Conservation (phyloP, 1,140 invertebrate species). For the Drosophila azteca region DNA sequence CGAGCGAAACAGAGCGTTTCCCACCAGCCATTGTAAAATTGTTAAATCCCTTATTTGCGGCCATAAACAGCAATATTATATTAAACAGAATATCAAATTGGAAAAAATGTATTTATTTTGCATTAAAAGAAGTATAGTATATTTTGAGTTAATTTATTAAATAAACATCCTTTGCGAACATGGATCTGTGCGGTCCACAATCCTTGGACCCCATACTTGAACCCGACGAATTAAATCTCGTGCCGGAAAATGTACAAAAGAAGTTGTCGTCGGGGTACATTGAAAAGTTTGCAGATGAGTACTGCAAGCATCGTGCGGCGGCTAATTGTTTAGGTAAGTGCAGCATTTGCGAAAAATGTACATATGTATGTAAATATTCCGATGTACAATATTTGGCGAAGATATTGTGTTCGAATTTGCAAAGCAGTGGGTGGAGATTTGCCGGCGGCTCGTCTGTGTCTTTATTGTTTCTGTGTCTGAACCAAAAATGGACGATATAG, state of each 20-base stretch:
- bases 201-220: slow-evolving; percentile 64
- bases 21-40: too few relatives aligned
- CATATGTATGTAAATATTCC: too few relatives aligned
- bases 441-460: background rate
- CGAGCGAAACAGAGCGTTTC: too few relatives aligned
- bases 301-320: slow-evolving; percentile 43
- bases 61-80: too few relatives aligned
- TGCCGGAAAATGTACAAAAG: slow-evolving; percentile 64
- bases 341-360: background rate
- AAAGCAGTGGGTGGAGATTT: background rate
- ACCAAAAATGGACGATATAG: background rate
- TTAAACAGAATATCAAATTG: too few relatives aligned
- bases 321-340: slow-evolving; percentile 56
- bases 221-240: slow-evolving; percentile 63
- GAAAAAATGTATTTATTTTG: too few relatives aligned
- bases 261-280: slow-evolving; percentile 86
- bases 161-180: slow-evolving; percentile 19
- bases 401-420: too few relatives aligned
- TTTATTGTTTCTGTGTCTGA: too few relatives aligned
- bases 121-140: too few relatives aligned
- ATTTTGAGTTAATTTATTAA: too few relatives aligned
- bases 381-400: background rate
- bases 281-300: slow-evolving; percentile 64
- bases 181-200: slow-evolving; percentile 73
- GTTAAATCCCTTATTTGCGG: too few relatives aligned